Conservation (phyloP, 2,113 vertebrate genomes). For the Verasper variegatus region DNA sequence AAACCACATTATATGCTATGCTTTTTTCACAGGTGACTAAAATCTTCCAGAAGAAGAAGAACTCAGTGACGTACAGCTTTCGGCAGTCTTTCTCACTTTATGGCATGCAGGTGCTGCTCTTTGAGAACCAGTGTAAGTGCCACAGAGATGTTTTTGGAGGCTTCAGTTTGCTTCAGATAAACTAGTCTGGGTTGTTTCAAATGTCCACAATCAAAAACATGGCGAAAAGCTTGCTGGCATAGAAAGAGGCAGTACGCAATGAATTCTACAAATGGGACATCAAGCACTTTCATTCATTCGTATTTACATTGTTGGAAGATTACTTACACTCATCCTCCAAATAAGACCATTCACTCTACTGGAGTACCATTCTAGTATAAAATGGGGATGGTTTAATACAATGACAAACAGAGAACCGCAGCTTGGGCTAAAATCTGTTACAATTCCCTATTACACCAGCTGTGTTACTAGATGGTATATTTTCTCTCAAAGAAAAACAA, state of each 20-base stretch:
- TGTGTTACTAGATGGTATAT: no score
- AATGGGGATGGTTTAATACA: no score
- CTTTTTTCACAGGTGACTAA: constrained; percentile 90
- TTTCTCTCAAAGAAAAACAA: no score
- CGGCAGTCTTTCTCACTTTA: constrained; percentile 96
- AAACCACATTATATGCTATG: neutral
- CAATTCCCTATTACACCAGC: no score
- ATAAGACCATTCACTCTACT: neutral
- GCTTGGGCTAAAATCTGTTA: no score
- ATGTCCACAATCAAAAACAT: neutral
- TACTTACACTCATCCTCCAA: no score
- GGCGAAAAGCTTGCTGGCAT: no score
- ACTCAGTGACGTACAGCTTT: constrained; percentile 97
- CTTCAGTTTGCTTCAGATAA: neutral
- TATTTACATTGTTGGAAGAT: neutral
- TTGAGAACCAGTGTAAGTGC: constrained; percentile 96
- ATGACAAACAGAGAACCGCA: no score
- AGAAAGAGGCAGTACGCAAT: no score
- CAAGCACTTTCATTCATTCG: neutral
- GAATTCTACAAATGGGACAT: no score
- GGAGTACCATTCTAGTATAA: no score
- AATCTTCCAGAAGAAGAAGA: constrained; percentile 99
- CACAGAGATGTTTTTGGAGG: neutral
- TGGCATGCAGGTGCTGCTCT: constrained; percentile 96
- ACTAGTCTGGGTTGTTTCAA: neutral